Evolutionary conservation across 2,888 invertebrate species (phyloP), one percentile per base, ranked within the genome.

Genomic region (Caenorhabditis doughertyi): DNA sequence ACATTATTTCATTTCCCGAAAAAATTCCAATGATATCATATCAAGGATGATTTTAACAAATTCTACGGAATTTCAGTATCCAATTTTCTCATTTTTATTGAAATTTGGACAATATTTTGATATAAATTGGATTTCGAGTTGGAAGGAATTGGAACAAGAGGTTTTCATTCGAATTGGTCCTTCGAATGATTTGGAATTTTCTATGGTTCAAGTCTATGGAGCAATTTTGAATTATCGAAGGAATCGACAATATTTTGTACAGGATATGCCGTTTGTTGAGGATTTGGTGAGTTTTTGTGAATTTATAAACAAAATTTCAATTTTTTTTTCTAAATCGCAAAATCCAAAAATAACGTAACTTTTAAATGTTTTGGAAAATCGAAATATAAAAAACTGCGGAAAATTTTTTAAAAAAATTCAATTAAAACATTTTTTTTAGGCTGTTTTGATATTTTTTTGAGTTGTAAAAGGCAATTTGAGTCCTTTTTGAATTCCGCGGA

Each of bases 151-250:
- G 35, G 85, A 85, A 55, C 25, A 21, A n/a, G 85, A 85, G 47
- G 55, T 79, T n/a, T 70, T 81, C 7, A 58, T 53, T 5, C 49
- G 70, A 18, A 42, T 85, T 13, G 81, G 82, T 5, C 83, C 85
- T 4, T 58, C 21, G 5, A 72, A 65, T 18, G 82, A 82, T 11
- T 39, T 81, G 8, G 85, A 85, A 44, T 85, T 83, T 56, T 74
- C 84, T 0, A 67, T 84, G 56, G 77, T 79, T 13, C 81, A 83
- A 27, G 79, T 84, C 13, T 83, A 81, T 35, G 85, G 83, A 25
- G 56, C 74, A 13, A 51, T 76, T 8, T 47, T 85, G 16, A 79
- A 70, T 25, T 82, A 70, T 62, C 70, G 64, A 23, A 64, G 83
- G 21, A 82, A 82, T 47, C 58, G 55, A 4, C 68, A 79, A 23